These are phyloP conservation scores for Choristoneura rosaceana DNA, from an alignment of 2,888 invertebrate species.

Conservation along the genomic window DNA sequence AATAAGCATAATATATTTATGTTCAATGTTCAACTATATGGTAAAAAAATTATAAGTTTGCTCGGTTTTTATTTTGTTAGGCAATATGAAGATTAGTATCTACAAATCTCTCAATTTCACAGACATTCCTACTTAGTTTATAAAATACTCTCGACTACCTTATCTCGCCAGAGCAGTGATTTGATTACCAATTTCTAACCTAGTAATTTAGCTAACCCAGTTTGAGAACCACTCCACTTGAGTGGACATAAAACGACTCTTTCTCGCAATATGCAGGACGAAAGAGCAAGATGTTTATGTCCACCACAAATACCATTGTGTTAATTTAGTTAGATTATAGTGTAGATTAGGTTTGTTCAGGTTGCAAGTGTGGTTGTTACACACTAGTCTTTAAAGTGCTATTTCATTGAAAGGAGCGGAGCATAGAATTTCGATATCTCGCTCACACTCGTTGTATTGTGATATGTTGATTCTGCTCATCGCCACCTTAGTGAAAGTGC, in stretches of 20 bases:
- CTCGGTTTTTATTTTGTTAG: not conserved
- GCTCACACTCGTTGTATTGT: too few relatives aligned
- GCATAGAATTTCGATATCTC: too few relatives aligned
- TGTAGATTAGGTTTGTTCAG: constrained; percentile 17
- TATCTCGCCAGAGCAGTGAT: not conserved
- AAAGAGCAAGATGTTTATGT: not conserved
- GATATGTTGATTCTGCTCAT: too few relatives aligned
- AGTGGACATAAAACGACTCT: not conserved
- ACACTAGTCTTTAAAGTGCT: constrained; percentile 1
- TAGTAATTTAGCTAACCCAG: not conserved
- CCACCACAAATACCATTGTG: not conserved
- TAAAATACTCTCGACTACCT: not conserved
- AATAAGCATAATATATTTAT: not conserved
- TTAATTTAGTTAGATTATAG: constrained; percentile 3
- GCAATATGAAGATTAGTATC: not conserved
- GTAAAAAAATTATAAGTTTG: not conserved
- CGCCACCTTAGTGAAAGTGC: too few relatives aligned
- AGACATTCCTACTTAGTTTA: not conserved
- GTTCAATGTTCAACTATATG: not conserved
- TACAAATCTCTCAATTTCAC: not conserved
- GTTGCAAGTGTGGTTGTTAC: constrained; percentile 12
- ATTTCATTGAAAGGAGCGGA: too few relatives aligned
- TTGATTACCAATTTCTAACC: not conserved
- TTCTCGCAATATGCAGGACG: not conserved
- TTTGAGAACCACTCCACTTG: too few relatives aligned